Conservation (phyloP, 35 echinoderm and acorn worm genomes). For the Heliocidaris erythrogramma region DNA sequence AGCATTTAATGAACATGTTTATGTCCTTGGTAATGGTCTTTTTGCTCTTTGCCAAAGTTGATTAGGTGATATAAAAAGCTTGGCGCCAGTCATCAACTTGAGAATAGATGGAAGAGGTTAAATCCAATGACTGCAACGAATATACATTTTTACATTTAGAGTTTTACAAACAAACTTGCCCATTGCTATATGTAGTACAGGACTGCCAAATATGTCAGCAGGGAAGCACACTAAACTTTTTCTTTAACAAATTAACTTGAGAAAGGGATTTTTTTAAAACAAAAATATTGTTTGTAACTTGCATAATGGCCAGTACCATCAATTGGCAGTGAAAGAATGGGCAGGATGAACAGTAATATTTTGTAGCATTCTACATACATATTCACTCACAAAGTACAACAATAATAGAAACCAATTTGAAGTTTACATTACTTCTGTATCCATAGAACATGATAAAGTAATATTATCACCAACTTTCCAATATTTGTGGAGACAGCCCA, state of each 20-base stretch:
- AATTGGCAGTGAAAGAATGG: too few relatives aligned
- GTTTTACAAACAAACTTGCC: neutral
- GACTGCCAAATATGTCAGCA: too few relatives aligned
- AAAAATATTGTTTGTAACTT: too few relatives aligned
- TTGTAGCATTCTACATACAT: too few relatives aligned
- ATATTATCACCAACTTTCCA: neutral
- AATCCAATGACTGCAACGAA: neutral
- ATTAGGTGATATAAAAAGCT: neutral
- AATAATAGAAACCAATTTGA: neutral
- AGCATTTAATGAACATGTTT: slow-evolving; percentile 41
- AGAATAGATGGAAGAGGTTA: neutral
- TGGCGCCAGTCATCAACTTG: neutral
- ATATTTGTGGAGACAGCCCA: neutral
- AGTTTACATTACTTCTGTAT: neutral
- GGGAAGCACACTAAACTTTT: too few relatives aligned
- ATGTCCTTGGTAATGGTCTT: slow-evolving; percentile 14
- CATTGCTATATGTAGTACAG: too few relatives aligned
- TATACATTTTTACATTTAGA: neutral
- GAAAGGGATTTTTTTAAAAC: too few relatives aligned
- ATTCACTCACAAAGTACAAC: too few relatives aligned
- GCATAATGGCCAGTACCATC: too few relatives aligned
- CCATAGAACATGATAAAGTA: neutral
- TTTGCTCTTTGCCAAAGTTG: slow-evolving; percentile 7
- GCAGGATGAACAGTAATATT: too few relatives aligned
- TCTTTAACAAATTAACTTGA: too few relatives aligned